These are phyloP conservation scores for Stylophora pistillata DNA, from an alignment of 64 coral and sea anemone species.

Conservation along the genomic window DNA sequence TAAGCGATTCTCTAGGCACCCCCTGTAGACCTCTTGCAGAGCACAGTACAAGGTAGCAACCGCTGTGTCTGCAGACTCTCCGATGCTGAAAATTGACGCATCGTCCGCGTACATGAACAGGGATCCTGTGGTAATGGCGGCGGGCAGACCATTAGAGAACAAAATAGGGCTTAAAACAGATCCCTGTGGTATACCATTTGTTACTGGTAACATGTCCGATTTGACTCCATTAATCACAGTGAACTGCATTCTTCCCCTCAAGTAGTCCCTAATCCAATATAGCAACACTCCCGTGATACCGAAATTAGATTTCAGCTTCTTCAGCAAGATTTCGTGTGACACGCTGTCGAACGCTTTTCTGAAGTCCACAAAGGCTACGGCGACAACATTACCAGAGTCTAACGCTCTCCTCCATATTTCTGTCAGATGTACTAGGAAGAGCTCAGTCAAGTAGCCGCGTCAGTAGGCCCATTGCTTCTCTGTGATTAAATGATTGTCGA, in stretches of 20 bases:
- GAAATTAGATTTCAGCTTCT: not conserved
- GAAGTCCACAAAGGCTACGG: slow-evolving; percentile 20
- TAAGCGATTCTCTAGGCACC: not conserved
- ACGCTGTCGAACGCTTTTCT: slow-evolving; percentile 36
- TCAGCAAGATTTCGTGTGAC: not conserved
- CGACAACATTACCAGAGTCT: slow-evolving; percentile 8
- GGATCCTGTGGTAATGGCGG: not conserved
- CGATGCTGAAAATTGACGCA: not conserved
- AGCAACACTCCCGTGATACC: not conserved
- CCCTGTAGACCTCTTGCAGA: not conserved
- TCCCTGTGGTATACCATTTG: not conserved
- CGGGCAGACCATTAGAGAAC: too few species aligned
- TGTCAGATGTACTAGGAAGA: slow-evolving; percentile 36
- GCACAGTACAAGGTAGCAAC: not conserved
- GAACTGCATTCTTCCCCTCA: not conserved
- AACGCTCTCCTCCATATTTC: slow-evolving; percentile 38
- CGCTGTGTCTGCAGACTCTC: not conserved
- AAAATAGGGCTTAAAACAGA: too few species aligned
- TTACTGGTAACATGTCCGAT: not conserved
- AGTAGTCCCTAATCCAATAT: not conserved
- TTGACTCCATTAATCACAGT: not conserved
- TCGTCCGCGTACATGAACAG: not conserved
- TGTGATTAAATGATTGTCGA: not conserved
- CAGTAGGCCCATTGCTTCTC: slow-evolving; percentile 49
- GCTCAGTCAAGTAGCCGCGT: not conserved